Evolutionary conservation across 2,113 vertebrate genomes (phyloP), one percentile per base, ranked within the genome.

Genomic region (Ondatra zibethicus): DNA sequence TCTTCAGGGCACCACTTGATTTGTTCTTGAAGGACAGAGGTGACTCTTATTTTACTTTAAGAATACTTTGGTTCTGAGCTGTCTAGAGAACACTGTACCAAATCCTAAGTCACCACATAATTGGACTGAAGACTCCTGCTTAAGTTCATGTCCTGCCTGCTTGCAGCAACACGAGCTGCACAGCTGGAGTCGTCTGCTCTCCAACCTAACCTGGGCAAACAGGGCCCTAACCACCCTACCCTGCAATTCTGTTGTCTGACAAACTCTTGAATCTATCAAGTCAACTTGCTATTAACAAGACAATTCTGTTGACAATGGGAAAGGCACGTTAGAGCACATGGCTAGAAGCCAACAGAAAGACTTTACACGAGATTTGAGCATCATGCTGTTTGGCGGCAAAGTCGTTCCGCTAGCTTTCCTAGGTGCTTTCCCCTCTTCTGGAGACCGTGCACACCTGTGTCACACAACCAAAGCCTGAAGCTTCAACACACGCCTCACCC

Each of bases 31-130:
- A 25, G 50, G 17, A 50, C 58, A 92, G 63, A 78, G 45, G 4
- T 52, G n/a, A 75, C 47, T 14, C 4, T 72, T 84, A 47, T 50
- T 45, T 72, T 76, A 77, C n/a, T 72, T 95, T 88, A 96, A 50
- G 36, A 88, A 75, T 19, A 66, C 63, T 17, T 68, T 10, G 21
- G 31, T 58, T 91, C 17, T 88, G 25, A 8, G 75, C 58, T 50
- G 9, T 31, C 76, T 52, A 75, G 25, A 27, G 55, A 92, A 33
- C 27, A n/a, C 1, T 29, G 16, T 0, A 2, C 13, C 17, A 45
- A 55, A 65, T 21, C 55, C 52, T 63, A 89, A 92, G 21, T 3
- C 0, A 7, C 21, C 66, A 14, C 47, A 14, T 13, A 55, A 81
- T 39, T 11, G 88, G 78, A 68, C 58, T 45, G 47, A 73, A 58